These are phyloP conservation scores for Crossoptilon crossoptilon DNA, from an alignment of 2,797 vertebrate genomes.

Conservation along the genomic window DNA sequence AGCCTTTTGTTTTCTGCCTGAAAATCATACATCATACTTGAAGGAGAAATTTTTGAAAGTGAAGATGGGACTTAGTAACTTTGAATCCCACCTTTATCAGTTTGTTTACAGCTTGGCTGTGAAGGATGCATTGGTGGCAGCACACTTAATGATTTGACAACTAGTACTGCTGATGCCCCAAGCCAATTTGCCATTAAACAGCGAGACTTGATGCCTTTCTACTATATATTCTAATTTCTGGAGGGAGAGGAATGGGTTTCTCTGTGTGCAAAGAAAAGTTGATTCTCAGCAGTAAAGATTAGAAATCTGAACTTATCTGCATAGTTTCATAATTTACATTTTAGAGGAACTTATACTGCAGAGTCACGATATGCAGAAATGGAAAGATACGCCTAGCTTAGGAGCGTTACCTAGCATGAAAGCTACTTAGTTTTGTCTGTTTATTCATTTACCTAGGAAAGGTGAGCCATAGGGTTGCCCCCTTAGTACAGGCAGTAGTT, in stretches of 20 bases:
- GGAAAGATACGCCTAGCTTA: not conserved
- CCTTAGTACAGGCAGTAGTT: not conserved
- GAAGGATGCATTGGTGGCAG: slow-evolving; percentile 55
- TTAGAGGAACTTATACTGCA: slow-evolving; percentile 2
- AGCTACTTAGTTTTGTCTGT: not conserved
- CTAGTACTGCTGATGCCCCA: slow-evolving; percentile 35
- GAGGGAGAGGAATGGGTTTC: slow-evolving; percentile 57
- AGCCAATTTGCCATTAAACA: slow-evolving; percentile 69
- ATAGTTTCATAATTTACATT: slow-evolving; percentile 7
- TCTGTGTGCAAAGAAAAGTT: slow-evolving; percentile 46
- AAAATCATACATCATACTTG: not conserved
- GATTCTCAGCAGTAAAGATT: slow-evolving; percentile 48
- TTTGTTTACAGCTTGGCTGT: slow-evolving; percentile 54
- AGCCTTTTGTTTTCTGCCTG: not conserved
- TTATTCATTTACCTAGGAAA: not conserved
- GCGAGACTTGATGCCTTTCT: slow-evolving; percentile 51
- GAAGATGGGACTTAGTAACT: not conserved
- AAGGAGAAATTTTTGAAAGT: not conserved
- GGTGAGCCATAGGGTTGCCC: not conserved
- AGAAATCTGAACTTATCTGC: slow-evolving; percentile 27
- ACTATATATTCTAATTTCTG: slow-evolving; percentile 56
- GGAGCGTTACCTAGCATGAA: not conserved
- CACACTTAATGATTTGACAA: slow-evolving; percentile 69
- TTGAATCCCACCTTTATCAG: slow-evolving; percentile 8
- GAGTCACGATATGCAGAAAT: not conserved